Conservation (phyloP, 64 coral and sea anemone genomes). For the Montipora sp. region DNA sequence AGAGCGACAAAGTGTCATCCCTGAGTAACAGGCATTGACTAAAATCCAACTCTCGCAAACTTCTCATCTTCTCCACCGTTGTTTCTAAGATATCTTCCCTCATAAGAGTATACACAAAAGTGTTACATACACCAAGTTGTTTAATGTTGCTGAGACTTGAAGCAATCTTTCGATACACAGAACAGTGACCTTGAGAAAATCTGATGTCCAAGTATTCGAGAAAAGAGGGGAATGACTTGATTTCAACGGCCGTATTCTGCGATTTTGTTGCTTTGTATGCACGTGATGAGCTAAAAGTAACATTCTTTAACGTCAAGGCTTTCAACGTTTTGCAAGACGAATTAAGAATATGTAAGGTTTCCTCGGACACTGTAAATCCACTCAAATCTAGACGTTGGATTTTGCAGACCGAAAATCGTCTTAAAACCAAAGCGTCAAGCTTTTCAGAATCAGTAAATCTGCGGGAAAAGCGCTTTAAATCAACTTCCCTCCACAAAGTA, state of each 20-base stretch:
- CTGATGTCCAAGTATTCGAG: constrained; percentile 61
- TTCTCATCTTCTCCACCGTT: constrained; percentile 23
- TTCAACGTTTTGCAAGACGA: constrained; percentile 32
- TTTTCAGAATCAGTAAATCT: not conserved
- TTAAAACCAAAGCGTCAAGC: not conserved
- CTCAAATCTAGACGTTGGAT: constrained; percentile 59
- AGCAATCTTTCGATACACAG: constrained; percentile 35
- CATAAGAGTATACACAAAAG: constrained; percentile 29
- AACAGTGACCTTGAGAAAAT: constrained; percentile 43
- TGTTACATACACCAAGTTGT: constrained; percentile 68
- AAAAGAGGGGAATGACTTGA: constrained; percentile 27
- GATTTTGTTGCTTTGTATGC: not conserved
- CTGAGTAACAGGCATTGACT: constrained; percentile 51
- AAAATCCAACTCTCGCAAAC: constrained; percentile 39
- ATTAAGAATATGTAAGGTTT: constrained; percentile 10
- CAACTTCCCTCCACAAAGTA: constrained; percentile 32
- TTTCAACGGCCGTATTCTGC: not conserved
- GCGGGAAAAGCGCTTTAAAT: constrained; percentile 28
- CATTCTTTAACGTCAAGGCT: constrained; percentile 52
- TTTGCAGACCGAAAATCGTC: not conserved
- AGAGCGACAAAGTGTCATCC: constrained; percentile 11
- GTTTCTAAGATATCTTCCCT: constrained; percentile 33
- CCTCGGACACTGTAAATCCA: constrained; percentile 38
- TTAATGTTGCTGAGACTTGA: constrained; percentile 21
- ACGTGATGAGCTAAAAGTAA: constrained; percentile 18